Conservation (phyloP, 2,113 vertebrate genomes). For the Sinocyclocheilus grahami region DNA sequence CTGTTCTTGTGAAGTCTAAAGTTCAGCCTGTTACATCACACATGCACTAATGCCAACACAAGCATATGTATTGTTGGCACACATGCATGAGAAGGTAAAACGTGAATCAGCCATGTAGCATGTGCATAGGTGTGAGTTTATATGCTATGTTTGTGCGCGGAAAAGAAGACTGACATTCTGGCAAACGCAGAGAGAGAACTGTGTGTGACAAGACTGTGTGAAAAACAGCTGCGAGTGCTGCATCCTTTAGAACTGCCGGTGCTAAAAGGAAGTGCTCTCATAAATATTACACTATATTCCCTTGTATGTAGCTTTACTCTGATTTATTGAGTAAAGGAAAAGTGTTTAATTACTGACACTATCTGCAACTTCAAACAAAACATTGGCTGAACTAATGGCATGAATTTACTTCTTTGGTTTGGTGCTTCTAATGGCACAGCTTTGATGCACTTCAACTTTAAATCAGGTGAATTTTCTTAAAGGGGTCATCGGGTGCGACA, state of each 20-base stretch:
- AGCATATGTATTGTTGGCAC: not conserved
- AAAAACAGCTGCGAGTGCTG: conserved; percentile 17
- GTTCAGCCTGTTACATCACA: not conserved
- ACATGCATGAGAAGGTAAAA: not conserved
- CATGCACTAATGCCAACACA: not conserved
- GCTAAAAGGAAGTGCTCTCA: not conserved
- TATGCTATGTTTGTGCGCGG: conserved; percentile 21
- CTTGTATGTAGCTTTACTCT: not conserved
- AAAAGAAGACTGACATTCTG: conserved; percentile 22
- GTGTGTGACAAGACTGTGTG: conserved; percentile 11
- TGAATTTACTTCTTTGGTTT: not conserved
- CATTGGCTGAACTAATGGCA: not conserved
- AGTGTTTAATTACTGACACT: no score
- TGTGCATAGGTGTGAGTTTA: not conserved
- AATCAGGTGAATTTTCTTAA: no score
- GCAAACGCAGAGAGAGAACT: not conserved
- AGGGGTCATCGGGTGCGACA: no score
- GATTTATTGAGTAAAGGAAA: not conserved
- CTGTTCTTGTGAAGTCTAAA: not conserved
- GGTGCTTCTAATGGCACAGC: no score
- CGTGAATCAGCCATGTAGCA: not conserved
- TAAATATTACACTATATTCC: not conserved
- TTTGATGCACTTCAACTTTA: no score
- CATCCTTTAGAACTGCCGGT: not conserved
- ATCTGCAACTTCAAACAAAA: not conserved